Evolutionary conservation across 1,140 invertebrate genomes (phyloP), one percentile per base, ranked within the genome.

Genomic region (Whitmania pigra): DNA sequence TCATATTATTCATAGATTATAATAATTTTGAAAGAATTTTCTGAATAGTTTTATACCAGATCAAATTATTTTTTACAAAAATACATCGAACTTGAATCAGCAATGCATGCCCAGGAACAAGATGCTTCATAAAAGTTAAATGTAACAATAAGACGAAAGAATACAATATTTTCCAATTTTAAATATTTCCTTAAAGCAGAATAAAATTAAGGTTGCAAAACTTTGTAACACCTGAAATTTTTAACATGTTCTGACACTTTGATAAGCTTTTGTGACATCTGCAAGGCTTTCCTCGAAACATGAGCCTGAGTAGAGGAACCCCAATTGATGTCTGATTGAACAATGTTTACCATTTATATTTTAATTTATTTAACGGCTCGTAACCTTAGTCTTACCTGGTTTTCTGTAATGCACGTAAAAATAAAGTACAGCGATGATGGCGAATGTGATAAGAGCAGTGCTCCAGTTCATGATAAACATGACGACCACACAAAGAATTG

Each of bases 291-390:
- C 78, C 92, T 93, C 80, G 96, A 98, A 0, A 89, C 91, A 83
- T 97, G 93, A 20, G 94, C 94, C 82, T 98, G 94, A 0, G 92
- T 93, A 1, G 92, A 95, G 0, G 93, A 95, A 0, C 94, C 94
- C 94, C 94, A 97, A 83, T 97, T 97, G 2, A 96, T 93, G 82
- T 94, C 93, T 87, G 57, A 22, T 63, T 11, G 18, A 63, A 25
- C 11, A 63, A 11, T 63, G 11, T 63, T 4, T 63, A 63, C 4
- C 9, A 20, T 63, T 63, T 13, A 22, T 63, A 0, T 7, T 11
- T 7, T 17, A 63, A 17, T 63, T 0, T 22, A 15, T 63, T 63
- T 13, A n/a, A 25, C 3, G 22, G 20, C 9, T 31, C 18, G 22
- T 63, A 1, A n/a, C 18, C 11, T 63, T 5, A 22, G 5, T 17